phyloP scores from a whole-genome alignment of 2,797 vertebrate genomes.

The Myotis vivesi region DNA sequence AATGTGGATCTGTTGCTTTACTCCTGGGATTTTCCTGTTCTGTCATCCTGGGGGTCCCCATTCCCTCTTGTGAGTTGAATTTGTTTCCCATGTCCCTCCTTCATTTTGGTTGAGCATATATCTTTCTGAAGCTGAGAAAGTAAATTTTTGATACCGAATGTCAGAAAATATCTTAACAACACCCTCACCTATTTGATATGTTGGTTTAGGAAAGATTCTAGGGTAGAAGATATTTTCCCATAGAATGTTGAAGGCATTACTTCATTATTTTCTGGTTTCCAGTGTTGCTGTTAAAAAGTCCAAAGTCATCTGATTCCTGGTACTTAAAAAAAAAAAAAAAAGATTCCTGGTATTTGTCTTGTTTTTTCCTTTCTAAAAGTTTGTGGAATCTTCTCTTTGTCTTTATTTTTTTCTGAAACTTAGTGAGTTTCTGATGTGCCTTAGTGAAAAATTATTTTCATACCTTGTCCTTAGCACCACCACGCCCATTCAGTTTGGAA shows the following conservation, averaged over 20 bases:
- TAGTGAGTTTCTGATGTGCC: neutral
- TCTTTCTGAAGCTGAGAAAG: neutral
- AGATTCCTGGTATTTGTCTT: neutral
- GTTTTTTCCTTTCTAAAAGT: neutral
- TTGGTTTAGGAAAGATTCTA: neutral
- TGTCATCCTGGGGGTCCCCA: neutral
- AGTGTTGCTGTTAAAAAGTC: neutral
- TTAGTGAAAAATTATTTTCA: neutral
- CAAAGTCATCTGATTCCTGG: neutral
- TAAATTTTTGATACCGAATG: neutral
- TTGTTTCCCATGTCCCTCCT: neutral
- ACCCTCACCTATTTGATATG: neutral
- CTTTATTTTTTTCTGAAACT: neutral
- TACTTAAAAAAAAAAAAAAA: neutral
- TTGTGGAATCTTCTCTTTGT: neutral
- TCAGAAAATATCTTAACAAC: neutral
- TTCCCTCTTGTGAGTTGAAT: neutral
- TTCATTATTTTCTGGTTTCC: neutral
- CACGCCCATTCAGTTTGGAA: constrained; percentile 25
- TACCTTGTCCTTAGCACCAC: neutral
- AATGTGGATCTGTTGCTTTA: neutral
- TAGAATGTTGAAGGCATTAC: neutral
- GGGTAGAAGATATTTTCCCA: neutral
- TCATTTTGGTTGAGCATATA: neutral
- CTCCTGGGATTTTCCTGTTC: neutral